These are phyloP conservation scores for Darevskia mixta DNA, from an alignment of 2,797 vertebrate species.

Conservation along the genomic window DNA sequence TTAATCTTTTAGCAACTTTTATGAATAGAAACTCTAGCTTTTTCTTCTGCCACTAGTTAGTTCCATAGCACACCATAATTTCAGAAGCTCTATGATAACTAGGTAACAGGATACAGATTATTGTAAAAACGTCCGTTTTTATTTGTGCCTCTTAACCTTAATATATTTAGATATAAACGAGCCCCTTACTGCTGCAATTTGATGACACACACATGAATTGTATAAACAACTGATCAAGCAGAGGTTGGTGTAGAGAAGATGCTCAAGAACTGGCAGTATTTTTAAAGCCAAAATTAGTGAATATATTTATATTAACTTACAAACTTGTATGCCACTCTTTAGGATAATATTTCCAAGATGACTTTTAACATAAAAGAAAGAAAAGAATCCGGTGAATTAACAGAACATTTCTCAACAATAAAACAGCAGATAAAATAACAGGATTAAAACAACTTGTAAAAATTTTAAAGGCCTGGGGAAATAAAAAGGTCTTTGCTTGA, in stretches of 20 bases:
- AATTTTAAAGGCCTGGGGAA: not conserved
- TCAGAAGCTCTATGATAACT: conserved; percentile 29
- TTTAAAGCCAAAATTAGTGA: not conserved
- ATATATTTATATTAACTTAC: not conserved
- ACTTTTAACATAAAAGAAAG: not conserved
- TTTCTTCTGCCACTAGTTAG: conserved; percentile 2
- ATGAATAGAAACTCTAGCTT: conserved; percentile 2
- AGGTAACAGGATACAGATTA: not conserved
- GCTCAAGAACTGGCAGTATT: not conserved
- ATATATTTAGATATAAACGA: not conserved
- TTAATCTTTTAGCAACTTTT: conserved; percentile 19
- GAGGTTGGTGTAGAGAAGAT: not conserved
- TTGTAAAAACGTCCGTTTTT: not conserved
- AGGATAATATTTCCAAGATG: not conserved
- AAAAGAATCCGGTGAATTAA: not conserved
- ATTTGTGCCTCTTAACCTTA: not conserved
- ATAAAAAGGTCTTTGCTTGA: not conserved
- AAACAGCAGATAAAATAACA: not conserved
- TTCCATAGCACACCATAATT: not conserved
- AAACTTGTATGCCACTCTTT: not conserved
- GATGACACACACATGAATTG: not conserved
- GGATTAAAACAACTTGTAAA: not conserved
- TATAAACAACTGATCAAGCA: not conserved
- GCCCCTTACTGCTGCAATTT: not conserved
- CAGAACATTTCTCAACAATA: not conserved